These are phyloP conservation scores for Acanthopleura granulata DNA, from an alignment of 2,888 invertebrate species.

Conservation along the genomic window DNA sequence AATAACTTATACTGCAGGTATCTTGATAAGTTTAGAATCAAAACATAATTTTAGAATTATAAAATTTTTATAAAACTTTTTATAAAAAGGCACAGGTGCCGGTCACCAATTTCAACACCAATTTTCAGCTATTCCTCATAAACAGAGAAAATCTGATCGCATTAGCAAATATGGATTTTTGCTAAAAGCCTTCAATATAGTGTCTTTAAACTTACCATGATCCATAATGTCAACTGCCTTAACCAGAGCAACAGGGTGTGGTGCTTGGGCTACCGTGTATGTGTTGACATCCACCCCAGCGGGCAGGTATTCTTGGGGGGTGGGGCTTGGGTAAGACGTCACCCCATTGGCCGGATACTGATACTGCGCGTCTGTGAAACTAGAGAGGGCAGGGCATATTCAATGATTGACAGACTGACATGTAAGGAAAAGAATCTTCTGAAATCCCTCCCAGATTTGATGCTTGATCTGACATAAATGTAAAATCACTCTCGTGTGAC, in stretches of 20 bases:
- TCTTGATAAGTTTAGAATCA: too few relatives aligned
- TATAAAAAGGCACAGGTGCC: too few relatives aligned
- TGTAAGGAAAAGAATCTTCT: neutral
- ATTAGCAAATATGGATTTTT: too few relatives aligned
- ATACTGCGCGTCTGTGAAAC: conserved; percentile 14
- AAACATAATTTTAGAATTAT: too few relatives aligned
- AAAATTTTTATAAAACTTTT: too few relatives aligned
- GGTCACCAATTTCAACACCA: too few relatives aligned
- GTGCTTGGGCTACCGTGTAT: conserved; percentile 31
- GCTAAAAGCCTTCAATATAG: neutral
- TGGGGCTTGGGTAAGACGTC: conserved; percentile 11
- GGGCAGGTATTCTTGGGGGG: conserved; percentile 9
- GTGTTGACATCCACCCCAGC: neutral
- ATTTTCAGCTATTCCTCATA: too few relatives aligned
- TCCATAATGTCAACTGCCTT: conserved; percentile 55
- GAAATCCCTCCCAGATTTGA: too few relatives aligned
- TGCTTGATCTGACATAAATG: too few relatives aligned
- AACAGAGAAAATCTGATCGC: too few relatives aligned
- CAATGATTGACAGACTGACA: neutral
- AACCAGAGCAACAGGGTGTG: conserved; percentile 48
- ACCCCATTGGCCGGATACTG: conserved; percentile 15
- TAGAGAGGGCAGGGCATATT: neutral
- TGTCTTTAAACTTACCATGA: conserved; percentile 49
- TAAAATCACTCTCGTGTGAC: too few relatives aligned
- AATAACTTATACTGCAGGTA: too few relatives aligned